phyloP scores from a whole-genome alignment of 2,113 vertebrate species.

The Cnemophilus loriae region DNA sequence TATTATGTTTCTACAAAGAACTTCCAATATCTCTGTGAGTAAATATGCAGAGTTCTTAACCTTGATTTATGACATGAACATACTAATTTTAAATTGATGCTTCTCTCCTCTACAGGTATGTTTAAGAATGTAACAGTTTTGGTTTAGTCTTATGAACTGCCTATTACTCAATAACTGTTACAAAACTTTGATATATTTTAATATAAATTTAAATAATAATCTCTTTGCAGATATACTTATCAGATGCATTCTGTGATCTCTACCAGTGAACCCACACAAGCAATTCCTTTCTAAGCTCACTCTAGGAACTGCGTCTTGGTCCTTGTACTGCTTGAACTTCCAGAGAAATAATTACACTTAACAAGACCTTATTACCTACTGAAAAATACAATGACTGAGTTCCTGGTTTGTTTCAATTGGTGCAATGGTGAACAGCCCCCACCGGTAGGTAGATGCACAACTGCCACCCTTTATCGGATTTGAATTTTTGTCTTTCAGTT shows the following conservation, averaged over 20 bases:
- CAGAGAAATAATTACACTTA: background rate
- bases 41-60: background rate
- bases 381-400: conserved; percentile 80
- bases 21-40: background rate
- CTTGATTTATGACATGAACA: background rate
- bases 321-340: background rate
- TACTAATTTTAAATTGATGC: background rate
- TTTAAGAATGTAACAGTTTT: background rate
- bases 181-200: background rate
- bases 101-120: background rate
- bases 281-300: background rate
- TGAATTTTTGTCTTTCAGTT: background rate
- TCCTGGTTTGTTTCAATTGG: conserved; percentile 70
- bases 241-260: background rate
- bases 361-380: background rate
- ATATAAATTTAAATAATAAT: background rate
- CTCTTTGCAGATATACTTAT: background rate
- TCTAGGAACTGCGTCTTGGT: background rate
- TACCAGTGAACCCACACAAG: background rate
- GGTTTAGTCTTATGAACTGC: background rate
- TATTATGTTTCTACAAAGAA: background rate
- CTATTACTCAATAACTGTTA: background rate
- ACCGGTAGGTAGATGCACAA: conserved; percentile 74
- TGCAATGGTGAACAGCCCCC: conserved; percentile 84
- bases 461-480: background rate